phyloP scores from a whole-genome alignment of 2,888 invertebrate genomes.

The Globia sparganii region DNA sequence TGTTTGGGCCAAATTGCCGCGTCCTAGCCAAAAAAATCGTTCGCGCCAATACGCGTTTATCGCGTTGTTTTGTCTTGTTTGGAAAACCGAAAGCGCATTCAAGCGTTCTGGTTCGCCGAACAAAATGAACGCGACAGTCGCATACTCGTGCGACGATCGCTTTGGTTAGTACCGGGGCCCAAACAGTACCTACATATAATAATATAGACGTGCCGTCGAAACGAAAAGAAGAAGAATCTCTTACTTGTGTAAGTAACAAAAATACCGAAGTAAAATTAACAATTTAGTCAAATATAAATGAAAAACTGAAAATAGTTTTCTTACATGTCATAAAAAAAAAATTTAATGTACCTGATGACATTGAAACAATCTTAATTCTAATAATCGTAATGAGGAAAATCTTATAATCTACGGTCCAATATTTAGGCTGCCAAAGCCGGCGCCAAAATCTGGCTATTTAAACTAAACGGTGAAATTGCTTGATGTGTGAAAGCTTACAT shows the following conservation, averaged over 20 bases:
- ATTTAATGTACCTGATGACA: constrained; percentile 29
- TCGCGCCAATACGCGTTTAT: neutral
- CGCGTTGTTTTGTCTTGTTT: neutral
- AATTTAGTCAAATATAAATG: constrained; percentile 48
- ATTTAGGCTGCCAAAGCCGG: neutral
- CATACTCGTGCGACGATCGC: neutral
- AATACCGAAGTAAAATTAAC: constrained; percentile 60
- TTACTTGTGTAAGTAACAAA: constrained; percentile 61
- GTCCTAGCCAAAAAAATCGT: neutral
- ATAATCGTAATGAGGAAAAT: constrained; percentile 38
- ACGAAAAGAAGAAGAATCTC: constrained; percentile 2
- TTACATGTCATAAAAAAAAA: constrained; percentile 39
- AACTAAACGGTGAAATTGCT: neutral
- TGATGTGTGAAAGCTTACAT: neutral
- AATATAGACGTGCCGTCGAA: neutral
- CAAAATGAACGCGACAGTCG: neutral
- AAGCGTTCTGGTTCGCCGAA: neutral
- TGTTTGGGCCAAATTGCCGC: neutral
- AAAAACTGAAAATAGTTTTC: constrained; percentile 42
- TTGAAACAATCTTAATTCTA: constrained; percentile 48
- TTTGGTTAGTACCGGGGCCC: neutral
- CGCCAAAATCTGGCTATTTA: neutral
- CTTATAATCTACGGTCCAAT: constrained; percentile 4
- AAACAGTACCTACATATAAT: neutral
- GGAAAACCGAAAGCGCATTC: no score